These are phyloP conservation scores for Selene dorsalis DNA, from an alignment of 2,797 vertebrate genomes.

Conservation along the genomic window DNA sequence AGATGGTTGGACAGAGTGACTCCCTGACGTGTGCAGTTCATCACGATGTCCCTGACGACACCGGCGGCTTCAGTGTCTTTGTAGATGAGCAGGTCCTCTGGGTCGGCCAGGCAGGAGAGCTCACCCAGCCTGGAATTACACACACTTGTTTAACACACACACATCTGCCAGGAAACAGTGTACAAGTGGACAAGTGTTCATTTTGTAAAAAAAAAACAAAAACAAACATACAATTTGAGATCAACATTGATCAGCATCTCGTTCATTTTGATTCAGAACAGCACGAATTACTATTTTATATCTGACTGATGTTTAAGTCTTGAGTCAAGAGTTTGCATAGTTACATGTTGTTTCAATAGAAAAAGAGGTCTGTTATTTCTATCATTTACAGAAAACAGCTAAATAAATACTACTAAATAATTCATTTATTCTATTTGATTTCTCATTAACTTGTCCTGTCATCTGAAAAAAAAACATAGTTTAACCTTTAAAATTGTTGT, in stretches of 20 bases:
- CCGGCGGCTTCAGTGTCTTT: conserved; percentile 64
- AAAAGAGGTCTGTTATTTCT: no score
- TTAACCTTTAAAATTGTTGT: no score
- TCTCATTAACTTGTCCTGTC: background rate
- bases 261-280: background rate
- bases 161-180: background rate
- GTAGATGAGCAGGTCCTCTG: conserved; percentile 77
- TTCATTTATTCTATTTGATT: background rate
- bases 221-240: background rate
- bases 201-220: background rate
- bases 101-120: conserved; percentile 80
- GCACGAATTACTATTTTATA: background rate
- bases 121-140: conserved; percentile 77
- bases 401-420: no score
- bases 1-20: conserved; percentile 76
- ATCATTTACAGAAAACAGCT: no score
- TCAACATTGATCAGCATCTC: background rate
- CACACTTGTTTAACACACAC: conserved; percentile 7
- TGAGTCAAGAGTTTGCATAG: background rate
- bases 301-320: background rate
- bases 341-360: background rate
- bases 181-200: background rate
- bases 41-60: conserved; percentile 77
- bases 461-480: background rate
- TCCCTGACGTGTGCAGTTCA: conserved; percentile 74